Evolutionary conservation across 2,113 vertebrate genomes (phyloP).

Genomic region (Struthidea cinerea): DNA sequence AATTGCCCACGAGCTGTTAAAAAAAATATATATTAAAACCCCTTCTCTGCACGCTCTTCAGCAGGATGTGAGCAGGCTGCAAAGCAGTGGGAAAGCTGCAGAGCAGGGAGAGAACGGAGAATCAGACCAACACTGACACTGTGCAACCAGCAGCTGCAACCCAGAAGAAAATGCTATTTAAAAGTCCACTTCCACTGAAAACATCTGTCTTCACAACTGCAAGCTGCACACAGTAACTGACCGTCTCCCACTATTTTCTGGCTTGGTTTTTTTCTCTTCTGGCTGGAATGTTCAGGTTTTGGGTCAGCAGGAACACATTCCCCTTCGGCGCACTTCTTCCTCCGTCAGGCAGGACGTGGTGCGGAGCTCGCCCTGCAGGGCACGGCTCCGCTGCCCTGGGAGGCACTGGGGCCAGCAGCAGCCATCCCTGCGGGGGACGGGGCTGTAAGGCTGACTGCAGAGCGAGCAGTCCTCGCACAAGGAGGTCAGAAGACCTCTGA

Average conservation of each 20-base stretch:
- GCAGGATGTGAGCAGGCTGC: neutral
- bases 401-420: neutral
- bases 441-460: rapidly evolving
- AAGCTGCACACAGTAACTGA: neutral
- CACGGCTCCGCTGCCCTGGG: rapidly evolving
- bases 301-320: neutral
- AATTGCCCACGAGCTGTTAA: neutral
- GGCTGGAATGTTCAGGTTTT: neutral
- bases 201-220: neutral
- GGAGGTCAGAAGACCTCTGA: neutral
- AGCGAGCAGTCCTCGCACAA: neutral
- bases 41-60: neutral
- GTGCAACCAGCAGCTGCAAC: neutral
- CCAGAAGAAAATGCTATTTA: neutral
- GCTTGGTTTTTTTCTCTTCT: neutral
- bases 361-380: neutral
- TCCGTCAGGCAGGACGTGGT: rapidly evolving
- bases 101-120: neutral
- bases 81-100: neutral
- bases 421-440: too few species aligned
- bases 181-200: neutral
- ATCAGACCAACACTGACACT: neutral
- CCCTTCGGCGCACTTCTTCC: neutral
- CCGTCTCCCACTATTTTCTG: neutral
- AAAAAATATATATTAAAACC: neutral